These are phyloP conservation scores for Anodontia alba DNA, from an alignment of 2,888 invertebrate genomes.

Conservation along the genomic window DNA sequence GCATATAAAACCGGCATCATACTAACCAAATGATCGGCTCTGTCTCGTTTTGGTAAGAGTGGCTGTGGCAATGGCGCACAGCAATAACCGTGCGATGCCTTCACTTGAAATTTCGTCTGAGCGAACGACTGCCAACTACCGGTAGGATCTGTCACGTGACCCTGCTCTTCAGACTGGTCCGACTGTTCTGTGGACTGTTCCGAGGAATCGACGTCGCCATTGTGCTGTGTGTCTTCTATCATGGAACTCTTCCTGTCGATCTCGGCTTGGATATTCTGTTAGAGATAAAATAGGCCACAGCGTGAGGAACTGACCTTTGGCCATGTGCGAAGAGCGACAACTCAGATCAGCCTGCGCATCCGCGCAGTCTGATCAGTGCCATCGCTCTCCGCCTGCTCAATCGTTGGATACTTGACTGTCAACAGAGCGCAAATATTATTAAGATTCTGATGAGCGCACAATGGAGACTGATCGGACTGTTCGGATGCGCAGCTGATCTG, in stretches of 20 bases:
- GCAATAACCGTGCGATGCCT: slow-evolving; percentile 70
- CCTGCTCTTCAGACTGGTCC: slow-evolving; percentile 55
- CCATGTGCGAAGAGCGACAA: no score
- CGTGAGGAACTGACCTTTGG: no score
- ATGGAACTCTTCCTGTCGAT: slow-evolving; percentile 48
- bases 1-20: not conserved
- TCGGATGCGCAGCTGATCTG: no score
- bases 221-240: slow-evolving; percentile 19
- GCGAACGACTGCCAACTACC: slow-evolving; percentile 76
- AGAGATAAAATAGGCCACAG: no score
- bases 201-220: slow-evolving; percentile 51
- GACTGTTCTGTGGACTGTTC: slow-evolving; percentile 61
- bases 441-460: no score
- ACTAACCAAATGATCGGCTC: slow-evolving; percentile 70
- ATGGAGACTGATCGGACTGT: no score
- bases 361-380: no score
- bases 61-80: slow-evolving; percentile 74
- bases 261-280: slow-evolving; percentile 36
- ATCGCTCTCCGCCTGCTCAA: no score
- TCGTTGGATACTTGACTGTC: no score
- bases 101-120: slow-evolving; percentile 70
- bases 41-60: slow-evolving; percentile 71
- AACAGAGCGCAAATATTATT: no score
- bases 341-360: no score
- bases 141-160: slow-evolving; percentile 42